These are phyloP conservation scores for Drosophila borborema DNA, from an alignment of 2,888 invertebrate genomes.

Conservation along the genomic window DNA sequence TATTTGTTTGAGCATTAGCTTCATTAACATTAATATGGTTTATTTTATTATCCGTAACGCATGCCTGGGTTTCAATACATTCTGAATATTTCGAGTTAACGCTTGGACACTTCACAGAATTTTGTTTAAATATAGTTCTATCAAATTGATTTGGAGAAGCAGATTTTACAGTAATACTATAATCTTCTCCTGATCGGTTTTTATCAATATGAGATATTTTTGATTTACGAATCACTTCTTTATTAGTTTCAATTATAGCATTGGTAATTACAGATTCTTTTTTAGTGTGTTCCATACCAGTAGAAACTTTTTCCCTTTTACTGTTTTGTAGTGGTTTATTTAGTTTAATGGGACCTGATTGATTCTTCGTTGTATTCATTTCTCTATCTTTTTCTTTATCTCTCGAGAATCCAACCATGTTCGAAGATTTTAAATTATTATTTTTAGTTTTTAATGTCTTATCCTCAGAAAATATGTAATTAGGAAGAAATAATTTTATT, in stretches of 20 bases:
- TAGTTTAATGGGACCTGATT: not conserved
- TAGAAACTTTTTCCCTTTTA: not conserved
- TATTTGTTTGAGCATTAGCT: not conserved
- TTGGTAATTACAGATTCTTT: not conserved
- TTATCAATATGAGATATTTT: not conserved
- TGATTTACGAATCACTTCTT: not conserved
- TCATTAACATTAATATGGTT: not conserved
- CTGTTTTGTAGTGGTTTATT: not conserved
- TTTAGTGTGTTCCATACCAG: not conserved
- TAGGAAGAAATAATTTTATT: conserved; percentile 58
- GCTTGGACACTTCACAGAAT: not conserved
- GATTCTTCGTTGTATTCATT: not conserved
- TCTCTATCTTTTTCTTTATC: not conserved
- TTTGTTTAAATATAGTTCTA: not conserved
- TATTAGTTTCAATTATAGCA: not conserved
- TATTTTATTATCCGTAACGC: not conserved
- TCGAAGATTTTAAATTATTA: not conserved
- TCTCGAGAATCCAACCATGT: not conserved
- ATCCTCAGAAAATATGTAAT: not conserved
- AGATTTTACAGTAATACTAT: not conserved
- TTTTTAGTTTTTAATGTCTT: conserved; percentile 2
- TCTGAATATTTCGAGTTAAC: not conserved
- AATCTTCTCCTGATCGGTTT: not conserved
- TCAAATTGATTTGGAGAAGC: not conserved
- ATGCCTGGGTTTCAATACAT: not conserved